These are phyloP conservation scores for Drosophila parvula DNA, from an alignment of 1,140 invertebrate genomes.

Conservation along the genomic window DNA sequence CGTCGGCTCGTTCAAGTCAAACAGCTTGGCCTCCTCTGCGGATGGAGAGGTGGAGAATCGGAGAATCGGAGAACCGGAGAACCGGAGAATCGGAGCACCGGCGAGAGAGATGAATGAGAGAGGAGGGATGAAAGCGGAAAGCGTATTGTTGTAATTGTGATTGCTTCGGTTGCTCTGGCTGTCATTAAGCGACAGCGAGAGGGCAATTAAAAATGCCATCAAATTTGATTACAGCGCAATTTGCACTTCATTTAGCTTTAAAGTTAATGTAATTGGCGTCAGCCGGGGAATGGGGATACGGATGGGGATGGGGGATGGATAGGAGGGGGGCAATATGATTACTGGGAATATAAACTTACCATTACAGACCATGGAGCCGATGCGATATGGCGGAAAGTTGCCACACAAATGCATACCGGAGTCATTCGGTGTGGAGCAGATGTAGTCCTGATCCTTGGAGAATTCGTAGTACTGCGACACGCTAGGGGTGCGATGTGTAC, in stretches of 20 bases:
- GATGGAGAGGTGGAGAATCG: constrained; percentile 1
- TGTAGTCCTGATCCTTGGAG: constrained; percentile 97
- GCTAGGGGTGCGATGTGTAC: constrained; percentile 74
- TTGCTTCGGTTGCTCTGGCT: constrained; percentile 44
- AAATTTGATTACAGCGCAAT: constrained; percentile 79
- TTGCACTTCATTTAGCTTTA: constrained; percentile 77
- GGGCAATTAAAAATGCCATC: constrained; percentile 78
- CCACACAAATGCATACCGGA: constrained; percentile 97
- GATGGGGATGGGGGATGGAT: not conserved
- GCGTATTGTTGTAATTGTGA: constrained; percentile 60
- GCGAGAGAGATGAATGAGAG: not conserved
- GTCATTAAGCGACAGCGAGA: constrained; percentile 56
- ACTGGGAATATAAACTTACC: constrained; percentile 72
- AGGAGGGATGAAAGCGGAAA: constrained; percentile 17
- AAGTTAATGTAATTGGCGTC: constrained; percentile 40
- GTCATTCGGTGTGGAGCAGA: constrained; percentile 96
- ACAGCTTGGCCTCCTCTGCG: constrained; percentile 84
- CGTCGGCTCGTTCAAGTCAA: constrained; percentile 85
- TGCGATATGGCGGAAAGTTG: constrained; percentile 92
- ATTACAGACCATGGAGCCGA: constrained; percentile 89
- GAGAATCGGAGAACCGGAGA: constrained; percentile 2
- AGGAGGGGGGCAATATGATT: not conserved
- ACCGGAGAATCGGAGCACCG: not conserved
- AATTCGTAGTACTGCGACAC: constrained; percentile 92
- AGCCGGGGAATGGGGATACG: not conserved